Percentiles rank a stretch among this genome's conserved stretches.
These are phyloP conservation scores for Lymantria monacha DNA, from an alignment of 2,888 invertebrate species.

Conservation along the genomic window DNA sequence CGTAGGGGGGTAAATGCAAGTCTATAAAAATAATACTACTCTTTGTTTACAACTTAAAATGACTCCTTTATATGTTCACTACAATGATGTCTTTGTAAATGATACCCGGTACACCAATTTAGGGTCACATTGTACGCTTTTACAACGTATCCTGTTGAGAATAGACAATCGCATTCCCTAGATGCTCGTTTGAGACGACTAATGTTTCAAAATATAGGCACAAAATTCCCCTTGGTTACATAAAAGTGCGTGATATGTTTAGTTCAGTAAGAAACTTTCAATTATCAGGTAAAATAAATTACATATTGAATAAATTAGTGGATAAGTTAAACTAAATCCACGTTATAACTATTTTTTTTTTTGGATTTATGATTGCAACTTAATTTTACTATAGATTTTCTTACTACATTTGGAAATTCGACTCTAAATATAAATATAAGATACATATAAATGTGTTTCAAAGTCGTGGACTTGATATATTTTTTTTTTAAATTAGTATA, in stretches of 20 bases:
- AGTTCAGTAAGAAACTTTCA: background rate
- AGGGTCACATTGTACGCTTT: background rate
- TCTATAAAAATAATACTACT: background rate
- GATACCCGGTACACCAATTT: slow-evolving; percentile 11
- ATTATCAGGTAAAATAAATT: background rate
- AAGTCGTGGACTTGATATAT: no score
- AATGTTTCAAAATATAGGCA: background rate
- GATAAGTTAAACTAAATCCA: no score
- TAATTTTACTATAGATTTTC: no score
- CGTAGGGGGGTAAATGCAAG: background rate
- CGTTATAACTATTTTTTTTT: no score
- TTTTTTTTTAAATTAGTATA: no score
- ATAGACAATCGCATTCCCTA: background rate
- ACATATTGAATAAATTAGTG: no score
- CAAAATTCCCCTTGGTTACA: background rate
- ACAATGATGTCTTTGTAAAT: slow-evolving; percentile 1
- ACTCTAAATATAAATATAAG: no score
- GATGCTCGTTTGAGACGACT: background rate
- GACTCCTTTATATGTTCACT: background rate
- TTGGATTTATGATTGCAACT: no score
- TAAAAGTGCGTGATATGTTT: no score
- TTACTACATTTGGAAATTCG: no score
- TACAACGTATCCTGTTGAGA: slow-evolving; percentile 1
- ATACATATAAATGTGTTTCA: no score
- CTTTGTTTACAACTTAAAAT: background rate